Percentiles rank a stretch among this genome's conserved stretches.
Conservation (phyloP, 2,797 vertebrate species). For the Poecilia velifera region DNA sequence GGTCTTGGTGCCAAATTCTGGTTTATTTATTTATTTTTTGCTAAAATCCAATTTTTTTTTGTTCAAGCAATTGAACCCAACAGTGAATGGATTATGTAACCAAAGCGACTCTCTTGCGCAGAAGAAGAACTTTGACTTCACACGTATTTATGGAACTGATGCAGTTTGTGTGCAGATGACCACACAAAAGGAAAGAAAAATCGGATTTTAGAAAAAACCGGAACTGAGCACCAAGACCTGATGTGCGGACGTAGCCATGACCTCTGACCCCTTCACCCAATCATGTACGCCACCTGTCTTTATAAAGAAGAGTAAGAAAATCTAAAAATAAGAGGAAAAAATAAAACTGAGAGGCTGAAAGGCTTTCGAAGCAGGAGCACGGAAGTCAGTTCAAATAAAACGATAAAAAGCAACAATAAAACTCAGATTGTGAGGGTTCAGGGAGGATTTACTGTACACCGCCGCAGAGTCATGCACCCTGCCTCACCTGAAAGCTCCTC, state of each 20-base stretch:
- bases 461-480: slow-evolving; percentile 2
- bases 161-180: too few species aligned
- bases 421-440: slow-evolving; percentile 16
- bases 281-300: not conserved
- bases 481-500: slow-evolving; percentile 10
- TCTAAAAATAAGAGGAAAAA: slow-evolving; percentile 22
- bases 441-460: slow-evolving; percentile 19
- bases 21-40: too few species aligned
- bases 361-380: slow-evolving; percentile 19
- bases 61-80: too few species aligned
- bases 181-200: too few species aligned
- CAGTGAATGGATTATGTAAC: too few species aligned
- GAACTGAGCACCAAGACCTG: too few species aligned
- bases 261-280: slow-evolving; percentile 44
- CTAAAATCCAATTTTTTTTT: too few species aligned
- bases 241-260: slow-evolving; percentile 5
- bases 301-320: slow-evolving; percentile 12
- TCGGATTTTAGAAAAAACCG: too few species aligned
- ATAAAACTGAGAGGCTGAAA: slow-evolving; percentile 19
- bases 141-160: too few species aligned
- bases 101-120: too few species aligned
- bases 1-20: too few species aligned
- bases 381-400: slow-evolving; percentile 22
- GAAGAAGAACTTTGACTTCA: too few species aligned
- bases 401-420: slow-evolving; percentile 19